Evolutionary conservation across 2,797 vertebrate genomes (phyloP).

Genomic region (Poecilia velifera): DNA sequence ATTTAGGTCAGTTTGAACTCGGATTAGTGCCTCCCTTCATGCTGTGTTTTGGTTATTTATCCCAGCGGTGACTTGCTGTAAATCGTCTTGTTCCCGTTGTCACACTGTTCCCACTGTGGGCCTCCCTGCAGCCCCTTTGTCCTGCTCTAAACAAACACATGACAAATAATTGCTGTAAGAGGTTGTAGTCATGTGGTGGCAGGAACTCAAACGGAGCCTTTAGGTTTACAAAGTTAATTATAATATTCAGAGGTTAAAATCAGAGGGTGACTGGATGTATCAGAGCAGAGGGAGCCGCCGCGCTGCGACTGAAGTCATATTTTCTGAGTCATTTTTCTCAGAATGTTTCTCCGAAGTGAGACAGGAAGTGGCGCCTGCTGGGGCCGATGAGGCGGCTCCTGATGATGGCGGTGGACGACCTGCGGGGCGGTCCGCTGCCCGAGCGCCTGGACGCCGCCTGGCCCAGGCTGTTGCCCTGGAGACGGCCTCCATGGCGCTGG

Average conservation of each 20-base stretch:
- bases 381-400: conserved; percentile 20
- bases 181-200: background rate
- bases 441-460: no score
- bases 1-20: background rate
- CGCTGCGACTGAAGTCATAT: background rate
- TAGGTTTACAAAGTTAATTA: no score
- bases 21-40: background rate
- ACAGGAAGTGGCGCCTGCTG: conserved; percentile 36
- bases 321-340: conserved; percentile 47
- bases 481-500: conserved; percentile 67
- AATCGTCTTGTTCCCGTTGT: background rate
- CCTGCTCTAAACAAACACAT: background rate
- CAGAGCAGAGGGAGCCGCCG: background rate
- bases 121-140: background rate
- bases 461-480: conserved; percentile 17
- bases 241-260: background rate
- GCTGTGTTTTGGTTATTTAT: background rate
- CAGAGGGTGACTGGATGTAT: background rate
- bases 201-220: background rate
- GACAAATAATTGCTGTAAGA: background rate
- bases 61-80: background rate
- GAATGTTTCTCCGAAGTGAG: conserved; percentile 44
- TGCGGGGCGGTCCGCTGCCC: no score
- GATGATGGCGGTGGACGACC: background rate
- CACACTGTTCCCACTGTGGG: background rate